Evolutionary conservation across 1,140 invertebrate species (phyloP).

Genomic region (roundworm (Caenorhabditis elegans)): DNA sequence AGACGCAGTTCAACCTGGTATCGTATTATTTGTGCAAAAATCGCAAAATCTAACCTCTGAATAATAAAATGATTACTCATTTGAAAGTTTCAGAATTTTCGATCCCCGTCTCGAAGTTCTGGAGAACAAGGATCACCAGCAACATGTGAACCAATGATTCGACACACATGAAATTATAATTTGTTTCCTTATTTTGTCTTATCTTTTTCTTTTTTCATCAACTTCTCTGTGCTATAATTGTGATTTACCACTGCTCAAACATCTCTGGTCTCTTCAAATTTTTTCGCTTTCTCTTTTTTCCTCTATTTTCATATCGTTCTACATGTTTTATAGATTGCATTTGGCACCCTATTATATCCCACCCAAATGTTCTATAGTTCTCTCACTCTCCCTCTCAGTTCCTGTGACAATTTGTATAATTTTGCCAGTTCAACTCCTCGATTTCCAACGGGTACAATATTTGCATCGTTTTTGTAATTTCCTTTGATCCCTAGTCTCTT

Average conservation of each 20-base stretch:
- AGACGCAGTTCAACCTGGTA: too few species aligned
- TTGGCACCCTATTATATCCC: background rate
- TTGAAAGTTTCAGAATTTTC: background rate
- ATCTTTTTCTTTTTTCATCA: background rate
- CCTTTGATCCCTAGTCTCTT: background rate
- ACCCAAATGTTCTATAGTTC: background rate
- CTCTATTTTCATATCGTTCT: background rate
- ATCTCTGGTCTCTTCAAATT: background rate
- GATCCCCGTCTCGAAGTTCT: slow-evolving; percentile 6
- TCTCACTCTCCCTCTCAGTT: background rate
- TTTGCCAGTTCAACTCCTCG: background rate
- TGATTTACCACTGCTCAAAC: background rate
- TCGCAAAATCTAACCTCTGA: too few species aligned
- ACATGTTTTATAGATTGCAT: slow-evolving; percentile 11
- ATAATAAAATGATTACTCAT: too few species aligned
- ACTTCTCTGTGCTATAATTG: slow-evolving; percentile 23
- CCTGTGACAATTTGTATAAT: slow-evolving; percentile 26
- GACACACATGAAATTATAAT: background rate
- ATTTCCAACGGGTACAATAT: background rate
- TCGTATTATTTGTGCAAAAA: too few species aligned
- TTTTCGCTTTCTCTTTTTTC: background rate
- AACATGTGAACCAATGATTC: slow-evolving; percentile 11
- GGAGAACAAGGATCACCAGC: background rate
- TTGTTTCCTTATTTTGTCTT: background rate
- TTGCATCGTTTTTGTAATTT: background rate